A percentile compares a stretch with the other conserved stretches of the same genome.
Conservation (phyloP, 1,140 invertebrate genomes). For the Apocrypta bakeri region DNA sequence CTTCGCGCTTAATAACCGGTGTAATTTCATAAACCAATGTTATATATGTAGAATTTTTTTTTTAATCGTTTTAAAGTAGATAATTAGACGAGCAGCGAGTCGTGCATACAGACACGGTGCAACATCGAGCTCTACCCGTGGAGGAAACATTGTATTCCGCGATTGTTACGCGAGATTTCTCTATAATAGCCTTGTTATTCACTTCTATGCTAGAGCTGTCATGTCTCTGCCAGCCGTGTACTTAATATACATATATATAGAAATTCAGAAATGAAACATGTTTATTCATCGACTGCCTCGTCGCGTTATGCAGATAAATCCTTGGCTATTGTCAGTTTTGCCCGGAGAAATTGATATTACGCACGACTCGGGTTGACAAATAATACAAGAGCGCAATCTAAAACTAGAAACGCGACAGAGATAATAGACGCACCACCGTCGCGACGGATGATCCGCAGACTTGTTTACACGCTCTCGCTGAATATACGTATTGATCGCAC, state of each 20-base stretch:
- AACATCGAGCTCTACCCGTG: background rate
- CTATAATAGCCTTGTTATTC: background rate
- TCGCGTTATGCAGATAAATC: background rate
- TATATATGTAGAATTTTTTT: too few species aligned
- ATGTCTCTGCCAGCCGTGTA: background rate
- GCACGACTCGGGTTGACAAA: too few species aligned
- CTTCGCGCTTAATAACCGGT: background rate
- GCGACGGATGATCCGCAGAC: background rate
- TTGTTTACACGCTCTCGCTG: background rate
- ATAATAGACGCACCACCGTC: background rate
- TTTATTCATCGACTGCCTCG: background rate
- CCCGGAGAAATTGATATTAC: slow-evolving; percentile 4
- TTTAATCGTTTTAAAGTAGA: slow-evolving; percentile 1
- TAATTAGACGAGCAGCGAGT: background rate
- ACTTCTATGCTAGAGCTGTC: background rate
- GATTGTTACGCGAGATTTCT: slow-evolving; percentile 12
- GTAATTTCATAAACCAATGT: background rate
- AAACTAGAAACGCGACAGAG: background rate
- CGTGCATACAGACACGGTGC: background rate
- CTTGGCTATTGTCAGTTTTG: background rate
- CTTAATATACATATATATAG: too few species aligned
- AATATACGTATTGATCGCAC: background rate
- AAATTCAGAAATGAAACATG: background rate
- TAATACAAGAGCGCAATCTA: background rate
- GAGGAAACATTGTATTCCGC: background rate